phyloP scores from a whole-genome alignment of 2,113 vertebrate species.

The Tragelaphus strepsiceros region DNA sequence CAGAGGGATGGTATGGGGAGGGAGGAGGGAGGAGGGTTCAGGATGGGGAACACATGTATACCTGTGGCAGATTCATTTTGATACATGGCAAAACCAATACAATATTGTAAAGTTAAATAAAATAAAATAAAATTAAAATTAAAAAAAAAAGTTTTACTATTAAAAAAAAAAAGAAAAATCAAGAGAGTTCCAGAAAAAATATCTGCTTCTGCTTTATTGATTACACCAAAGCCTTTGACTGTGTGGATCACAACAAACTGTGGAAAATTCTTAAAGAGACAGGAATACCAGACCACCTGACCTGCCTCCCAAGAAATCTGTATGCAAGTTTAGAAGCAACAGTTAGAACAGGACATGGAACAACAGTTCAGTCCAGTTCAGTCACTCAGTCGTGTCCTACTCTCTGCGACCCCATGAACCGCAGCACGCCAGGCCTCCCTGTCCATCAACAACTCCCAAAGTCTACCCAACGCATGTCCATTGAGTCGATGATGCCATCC shows the following conservation, averaged over 20 bases:
- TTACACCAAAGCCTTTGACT: neutral
- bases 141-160: too few species aligned
- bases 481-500: neutral
- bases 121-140: too few species aligned
- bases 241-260: neutral
- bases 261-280: neutral
- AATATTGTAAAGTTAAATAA: too few species aligned
- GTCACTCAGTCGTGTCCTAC: fast-evolving
- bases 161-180: neutral
- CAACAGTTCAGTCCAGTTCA: neutral
- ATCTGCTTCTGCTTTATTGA: neutral
- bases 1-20: too few species aligned
- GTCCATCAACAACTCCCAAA: neutral
- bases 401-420: neutral
- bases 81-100: too few species aligned
- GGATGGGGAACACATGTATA: too few species aligned
- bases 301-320: neutral
- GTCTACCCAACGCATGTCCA: neutral
- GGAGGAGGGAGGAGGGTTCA: too few species aligned
- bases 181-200: neutral
- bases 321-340: neutral
- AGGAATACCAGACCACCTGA: neutral
- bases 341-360: neutral
- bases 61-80: too few species aligned
- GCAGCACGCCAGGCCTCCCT: neutral